Conservation (phyloP, 2,888 invertebrate species). For the Lutraria lutraria region DNA sequence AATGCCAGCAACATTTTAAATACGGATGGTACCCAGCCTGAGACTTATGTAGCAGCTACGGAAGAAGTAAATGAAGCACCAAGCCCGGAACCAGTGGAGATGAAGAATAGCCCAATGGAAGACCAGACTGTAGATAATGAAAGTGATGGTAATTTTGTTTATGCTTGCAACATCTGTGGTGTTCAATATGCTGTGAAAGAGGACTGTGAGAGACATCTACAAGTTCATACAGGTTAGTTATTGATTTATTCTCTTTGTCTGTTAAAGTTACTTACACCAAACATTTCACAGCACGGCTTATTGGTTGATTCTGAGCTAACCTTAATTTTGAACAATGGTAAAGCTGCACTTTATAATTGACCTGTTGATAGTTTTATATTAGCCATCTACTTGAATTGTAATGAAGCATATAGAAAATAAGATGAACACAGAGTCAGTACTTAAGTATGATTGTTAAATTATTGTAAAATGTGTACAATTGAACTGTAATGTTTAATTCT, state of each 20-base stretch:
- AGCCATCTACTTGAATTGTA: too few relatives aligned
- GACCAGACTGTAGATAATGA: conserved; percentile 44
- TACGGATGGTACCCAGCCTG: conserved; percentile 35
- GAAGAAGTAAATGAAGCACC: conserved; percentile 47
- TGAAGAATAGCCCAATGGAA: background rate
- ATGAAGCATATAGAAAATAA: too few relatives aligned
- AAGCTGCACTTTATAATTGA: too few relatives aligned
- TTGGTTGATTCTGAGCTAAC: too few relatives aligned
- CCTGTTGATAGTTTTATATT: too few relatives aligned
- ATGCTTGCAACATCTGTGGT: conserved; percentile 72
- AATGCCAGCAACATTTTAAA: conserved; percentile 23
- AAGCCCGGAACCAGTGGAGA: conserved; percentile 38
- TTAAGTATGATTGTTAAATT: too few relatives aligned
- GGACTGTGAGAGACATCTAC: conserved; percentile 68
- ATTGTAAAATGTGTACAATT: too few relatives aligned
- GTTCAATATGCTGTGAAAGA: conserved; percentile 65
- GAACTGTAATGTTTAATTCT: too few relatives aligned
- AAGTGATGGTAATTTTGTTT: conserved; percentile 59
- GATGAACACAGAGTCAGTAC: too few relatives aligned
- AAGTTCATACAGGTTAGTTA: conserved; percentile 59
- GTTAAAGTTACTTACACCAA: too few relatives aligned
- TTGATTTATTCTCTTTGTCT: background rate
- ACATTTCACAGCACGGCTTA: too few relatives aligned
- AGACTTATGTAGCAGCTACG: conserved; percentile 54
- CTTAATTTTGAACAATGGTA: too few relatives aligned